A percentile compares a stretch with the other conserved stretches of the same genome.
phyloP scores from a whole-genome alignment of 2,888 invertebrate genomes.

The Amphimallon solstitiale region DNA sequence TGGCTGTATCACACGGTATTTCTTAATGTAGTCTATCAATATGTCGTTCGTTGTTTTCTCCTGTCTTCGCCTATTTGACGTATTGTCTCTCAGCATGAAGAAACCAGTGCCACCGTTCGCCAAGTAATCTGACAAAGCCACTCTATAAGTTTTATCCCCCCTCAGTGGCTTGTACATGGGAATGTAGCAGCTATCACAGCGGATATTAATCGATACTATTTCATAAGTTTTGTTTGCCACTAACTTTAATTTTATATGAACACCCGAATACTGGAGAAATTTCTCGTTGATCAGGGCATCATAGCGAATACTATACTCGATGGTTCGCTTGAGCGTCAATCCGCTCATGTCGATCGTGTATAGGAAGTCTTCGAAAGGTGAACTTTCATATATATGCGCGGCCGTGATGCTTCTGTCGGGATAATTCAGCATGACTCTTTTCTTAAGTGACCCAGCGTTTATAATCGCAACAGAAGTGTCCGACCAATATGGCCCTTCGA shows the following conservation, averaged over 20 bases:
- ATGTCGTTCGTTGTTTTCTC: neutral
- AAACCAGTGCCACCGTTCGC: constrained; percentile 81
- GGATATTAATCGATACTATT: constrained; percentile 72
- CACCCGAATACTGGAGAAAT: constrained; percentile 86
- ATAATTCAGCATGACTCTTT: constrained; percentile 66
- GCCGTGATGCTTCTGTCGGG: constrained; percentile 71
- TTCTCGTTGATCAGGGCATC: constrained; percentile 67
- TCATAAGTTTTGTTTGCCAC: constrained; percentile 68
- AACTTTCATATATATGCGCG: constrained; percentile 75
- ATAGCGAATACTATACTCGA: constrained; percentile 55
- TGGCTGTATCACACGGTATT: too few relatives aligned
- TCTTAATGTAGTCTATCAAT: too few relatives aligned
- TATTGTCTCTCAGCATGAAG: constrained; percentile 32
- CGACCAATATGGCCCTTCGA: constrained; percentile 73
- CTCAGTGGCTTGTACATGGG: constrained; percentile 69
- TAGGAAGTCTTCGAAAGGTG: constrained; percentile 81
- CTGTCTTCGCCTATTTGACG: neutral
- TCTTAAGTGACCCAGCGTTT: constrained; percentile 81
- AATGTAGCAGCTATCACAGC: constrained; percentile 75
- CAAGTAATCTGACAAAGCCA: constrained; percentile 74
- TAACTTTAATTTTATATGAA: constrained; percentile 76
- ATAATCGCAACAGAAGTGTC: constrained; percentile 79
- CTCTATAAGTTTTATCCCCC: constrained; percentile 67
- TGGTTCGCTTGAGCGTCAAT: constrained; percentile 65
- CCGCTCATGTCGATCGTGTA: constrained; percentile 75